These are phyloP conservation scores for Numenius arquata DNA, from an alignment of 2,113 vertebrate genomes.

Conservation along the genomic window DNA sequence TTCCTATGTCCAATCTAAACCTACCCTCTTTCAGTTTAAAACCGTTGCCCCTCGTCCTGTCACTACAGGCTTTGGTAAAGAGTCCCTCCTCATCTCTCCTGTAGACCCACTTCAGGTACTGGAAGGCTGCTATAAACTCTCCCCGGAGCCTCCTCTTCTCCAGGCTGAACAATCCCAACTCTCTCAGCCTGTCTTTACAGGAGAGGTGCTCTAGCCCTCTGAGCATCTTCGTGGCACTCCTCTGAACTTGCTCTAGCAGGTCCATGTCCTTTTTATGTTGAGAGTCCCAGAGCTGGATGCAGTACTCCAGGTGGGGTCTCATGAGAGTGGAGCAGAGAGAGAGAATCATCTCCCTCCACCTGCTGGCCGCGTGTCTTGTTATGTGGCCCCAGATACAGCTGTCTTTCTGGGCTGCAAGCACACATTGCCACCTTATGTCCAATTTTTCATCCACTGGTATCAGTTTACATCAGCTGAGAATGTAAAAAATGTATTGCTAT, in stretches of 20 bases:
- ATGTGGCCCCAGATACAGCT: rapidly evolving
- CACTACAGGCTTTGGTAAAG: neutral
- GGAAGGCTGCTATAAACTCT: neutral
- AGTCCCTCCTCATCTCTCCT: neutral
- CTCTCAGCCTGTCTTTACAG: neutral
- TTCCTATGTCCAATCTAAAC: too few relatives aligned
- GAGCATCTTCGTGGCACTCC: neutral
- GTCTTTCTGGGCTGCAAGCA: neutral
- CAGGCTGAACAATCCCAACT: neutral
- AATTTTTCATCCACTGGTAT: neutral
- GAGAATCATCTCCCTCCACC: neutral
- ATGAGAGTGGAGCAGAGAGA: neutral
- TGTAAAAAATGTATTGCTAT: neutral
- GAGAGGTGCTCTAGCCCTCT: neutral
- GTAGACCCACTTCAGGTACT: neutral
- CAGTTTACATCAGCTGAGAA: neutral
- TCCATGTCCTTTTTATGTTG: too few relatives aligned
- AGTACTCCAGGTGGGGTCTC: neutral
- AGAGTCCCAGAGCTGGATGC: neutral
- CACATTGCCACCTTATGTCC: neutral
- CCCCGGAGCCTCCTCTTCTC: neutral
- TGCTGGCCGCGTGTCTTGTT: neutral
- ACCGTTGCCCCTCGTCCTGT: neutral
- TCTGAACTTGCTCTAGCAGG: neutral
- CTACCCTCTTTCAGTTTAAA: neutral